Evolutionary conservation across 2,113 vertebrate genomes (phyloP).

Genomic region (Egretta garzetta): DNA sequence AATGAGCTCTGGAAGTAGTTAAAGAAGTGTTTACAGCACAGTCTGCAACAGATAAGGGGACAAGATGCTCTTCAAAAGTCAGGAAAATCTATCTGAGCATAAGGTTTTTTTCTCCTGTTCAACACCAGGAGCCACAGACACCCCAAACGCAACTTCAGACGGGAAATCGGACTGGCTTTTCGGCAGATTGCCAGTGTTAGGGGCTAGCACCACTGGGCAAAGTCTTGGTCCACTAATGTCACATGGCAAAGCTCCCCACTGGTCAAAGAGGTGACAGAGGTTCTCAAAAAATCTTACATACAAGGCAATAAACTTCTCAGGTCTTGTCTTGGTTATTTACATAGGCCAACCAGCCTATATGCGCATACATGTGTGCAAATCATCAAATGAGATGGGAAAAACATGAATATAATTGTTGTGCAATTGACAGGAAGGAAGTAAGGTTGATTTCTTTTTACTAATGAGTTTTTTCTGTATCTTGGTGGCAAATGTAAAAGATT

Average conservation of each 20-base stretch:
- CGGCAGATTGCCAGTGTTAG: background rate
- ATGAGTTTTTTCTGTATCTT: background rate
- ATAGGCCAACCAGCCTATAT: background rate
- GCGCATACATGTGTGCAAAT: background rate
- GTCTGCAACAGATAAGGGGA: constrained; percentile 53
- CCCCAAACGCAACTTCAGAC: background rate
- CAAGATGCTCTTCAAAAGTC: constrained; percentile 50
- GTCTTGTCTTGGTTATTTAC: background rate
- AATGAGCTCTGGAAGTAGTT: constrained; percentile 61
- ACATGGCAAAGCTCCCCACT: background rate
- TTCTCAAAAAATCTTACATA: background rate
- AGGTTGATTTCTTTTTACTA: background rate
- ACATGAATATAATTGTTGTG: background rate
- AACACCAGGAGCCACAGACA: background rate
- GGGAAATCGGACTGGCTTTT: background rate
- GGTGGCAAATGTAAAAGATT: background rate
- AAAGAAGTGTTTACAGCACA: constrained; percentile 56
- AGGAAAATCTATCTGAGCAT: background rate
- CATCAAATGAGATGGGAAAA: background rate
- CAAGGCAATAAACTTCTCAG: background rate
- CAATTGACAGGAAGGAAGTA: background rate
- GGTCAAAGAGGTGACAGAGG: background rate
- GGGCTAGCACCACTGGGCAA: background rate
- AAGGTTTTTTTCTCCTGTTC: background rate
- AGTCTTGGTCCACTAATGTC: background rate